phyloP scores from a whole-genome alignment of 1,140 invertebrate species.

The Drosophila burlai region DNA sequence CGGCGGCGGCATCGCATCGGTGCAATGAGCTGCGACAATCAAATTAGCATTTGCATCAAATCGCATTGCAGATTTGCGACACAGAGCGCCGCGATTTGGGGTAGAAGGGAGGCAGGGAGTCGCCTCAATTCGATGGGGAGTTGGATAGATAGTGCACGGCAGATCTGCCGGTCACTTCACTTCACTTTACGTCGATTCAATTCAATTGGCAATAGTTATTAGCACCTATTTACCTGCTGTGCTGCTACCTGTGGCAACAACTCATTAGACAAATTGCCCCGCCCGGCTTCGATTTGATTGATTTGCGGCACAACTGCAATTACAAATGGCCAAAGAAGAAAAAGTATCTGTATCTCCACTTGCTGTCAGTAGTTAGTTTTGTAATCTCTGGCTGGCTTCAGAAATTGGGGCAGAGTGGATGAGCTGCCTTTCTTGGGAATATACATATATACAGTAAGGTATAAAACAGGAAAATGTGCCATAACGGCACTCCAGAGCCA shows the following conservation, averaged over 20 bases:
- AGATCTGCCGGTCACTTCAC: constrained; percentile 47
- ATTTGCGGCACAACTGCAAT: constrained; percentile 75
- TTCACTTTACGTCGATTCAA: constrained; percentile 45
- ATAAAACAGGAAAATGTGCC: constrained; percentile 74
- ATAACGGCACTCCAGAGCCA: constrained; percentile 64
- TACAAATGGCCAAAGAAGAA: constrained; percentile 59
- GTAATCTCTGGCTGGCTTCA: constrained; percentile 26
- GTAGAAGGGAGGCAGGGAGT: neutral
- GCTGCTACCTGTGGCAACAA: constrained; percentile 73
- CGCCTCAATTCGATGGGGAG: constrained; percentile 22
- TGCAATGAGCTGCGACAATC: constrained; percentile 58
- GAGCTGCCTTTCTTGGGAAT: constrained; percentile 69
- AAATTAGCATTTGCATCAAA: constrained; percentile 71
- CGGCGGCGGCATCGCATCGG: constrained; percentile 28
- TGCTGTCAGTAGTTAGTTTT: constrained; percentile 40
- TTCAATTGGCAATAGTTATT: constrained; percentile 73
- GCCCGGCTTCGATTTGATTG: constrained; percentile 68
- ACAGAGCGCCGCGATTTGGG: constrained; percentile 19
- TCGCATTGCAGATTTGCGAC: constrained; percentile 63
- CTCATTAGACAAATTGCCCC: constrained; percentile 83
- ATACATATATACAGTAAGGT: constrained; percentile 14
- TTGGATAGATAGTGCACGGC: neutral
- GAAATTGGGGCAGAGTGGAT: constrained; percentile 49
- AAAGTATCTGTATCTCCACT: constrained; percentile 31
- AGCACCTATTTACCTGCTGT: constrained; percentile 66